Conservation (phyloP, 2,113 vertebrate genomes). For the Chelonoidis abingdonii region DNA sequence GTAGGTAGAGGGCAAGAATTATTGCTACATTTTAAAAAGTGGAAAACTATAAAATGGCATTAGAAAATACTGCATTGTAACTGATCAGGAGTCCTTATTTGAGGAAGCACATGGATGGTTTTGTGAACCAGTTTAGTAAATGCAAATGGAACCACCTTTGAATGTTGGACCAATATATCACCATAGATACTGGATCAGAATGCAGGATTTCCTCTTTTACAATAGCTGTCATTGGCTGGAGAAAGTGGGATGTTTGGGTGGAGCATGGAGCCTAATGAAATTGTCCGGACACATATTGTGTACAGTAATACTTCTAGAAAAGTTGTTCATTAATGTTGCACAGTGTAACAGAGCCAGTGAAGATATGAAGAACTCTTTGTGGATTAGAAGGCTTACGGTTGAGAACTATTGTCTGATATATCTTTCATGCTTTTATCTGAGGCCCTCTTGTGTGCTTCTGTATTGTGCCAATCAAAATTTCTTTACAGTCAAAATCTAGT, state of each 20-base stretch:
- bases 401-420: background rate
- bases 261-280: background rate
- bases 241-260: background rate
- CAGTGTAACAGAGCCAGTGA: background rate
- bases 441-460: background rate
- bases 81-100: background rate
- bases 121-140: background rate
- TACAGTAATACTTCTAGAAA: background rate
- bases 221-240: background rate
- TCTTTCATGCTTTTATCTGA: background rate
- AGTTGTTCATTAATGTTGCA: background rate
- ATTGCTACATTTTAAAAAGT: background rate
- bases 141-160: background rate
- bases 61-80: background rate
- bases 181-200: background rate
- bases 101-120: background rate
- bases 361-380: background rate
- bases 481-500: background rate
- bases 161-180: background rate
- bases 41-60: background rate
- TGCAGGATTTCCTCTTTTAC: background rate
- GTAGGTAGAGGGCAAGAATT: background rate
- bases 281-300: background rate
- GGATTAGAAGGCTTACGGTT: background rate
- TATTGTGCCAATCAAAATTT: background rate